Conservation (phyloP, 2,113 vertebrate genomes). For the Brachyhypopomus occidentalis region DNA sequence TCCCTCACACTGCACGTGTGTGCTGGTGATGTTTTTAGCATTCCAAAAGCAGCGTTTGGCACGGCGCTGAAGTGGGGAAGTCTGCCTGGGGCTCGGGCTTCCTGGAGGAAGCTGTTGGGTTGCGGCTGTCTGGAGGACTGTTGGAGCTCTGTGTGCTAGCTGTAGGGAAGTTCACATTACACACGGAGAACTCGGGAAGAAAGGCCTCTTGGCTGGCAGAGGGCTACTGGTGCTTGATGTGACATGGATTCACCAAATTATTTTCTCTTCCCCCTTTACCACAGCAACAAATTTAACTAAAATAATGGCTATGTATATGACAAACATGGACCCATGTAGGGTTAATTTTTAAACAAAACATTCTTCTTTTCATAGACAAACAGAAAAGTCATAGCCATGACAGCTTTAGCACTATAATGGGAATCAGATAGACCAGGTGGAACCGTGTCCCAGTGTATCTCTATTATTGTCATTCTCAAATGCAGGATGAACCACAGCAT, state of each 20-base stretch:
- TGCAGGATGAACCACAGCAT: constrained; percentile 3
- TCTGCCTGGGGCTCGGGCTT: constrained; percentile 1
- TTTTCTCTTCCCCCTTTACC: neutral
- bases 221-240: neutral
- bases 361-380: neutral
- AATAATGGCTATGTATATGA: neutral
- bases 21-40: constrained; percentile 49
- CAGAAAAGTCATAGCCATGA: neutral
- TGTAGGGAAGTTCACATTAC: constrained; percentile 14
- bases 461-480: neutral
- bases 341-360: neutral
- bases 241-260: neutral
- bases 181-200: neutral
- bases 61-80: neutral
- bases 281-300: neutral
- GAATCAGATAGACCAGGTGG: neutral
- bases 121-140: constrained; percentile 15
- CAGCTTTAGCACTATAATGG: neutral
- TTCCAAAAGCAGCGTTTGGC: constrained; percentile 40
- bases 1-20: constrained; percentile 46
- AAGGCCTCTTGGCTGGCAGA: neutral
- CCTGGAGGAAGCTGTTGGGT: neutral
- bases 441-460: neutral
- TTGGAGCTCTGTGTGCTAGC: neutral
- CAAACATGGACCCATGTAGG: neutral